These are phyloP conservation scores for Corvus cornix DNA, from an alignment of 2,113 vertebrate genomes.

Conservation along the genomic window DNA sequence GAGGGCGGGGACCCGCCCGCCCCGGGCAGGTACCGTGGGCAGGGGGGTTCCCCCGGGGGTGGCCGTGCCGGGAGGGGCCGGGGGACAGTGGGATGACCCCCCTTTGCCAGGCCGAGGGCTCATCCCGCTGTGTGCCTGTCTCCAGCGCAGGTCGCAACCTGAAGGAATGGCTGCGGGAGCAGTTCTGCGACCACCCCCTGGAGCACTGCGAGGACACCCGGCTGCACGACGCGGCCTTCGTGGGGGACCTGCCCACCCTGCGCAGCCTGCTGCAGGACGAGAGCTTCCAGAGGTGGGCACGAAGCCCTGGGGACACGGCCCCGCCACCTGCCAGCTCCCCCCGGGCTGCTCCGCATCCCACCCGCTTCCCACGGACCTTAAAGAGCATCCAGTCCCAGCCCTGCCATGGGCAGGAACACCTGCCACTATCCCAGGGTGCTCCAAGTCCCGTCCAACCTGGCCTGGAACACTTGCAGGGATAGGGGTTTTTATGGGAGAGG, in stretches of 20 bases:
- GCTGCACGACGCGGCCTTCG: slow-evolving; percentile 90
- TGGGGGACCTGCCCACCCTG: slow-evolving; percentile 89
- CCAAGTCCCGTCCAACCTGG: background rate
- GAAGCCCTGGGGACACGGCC: background rate
- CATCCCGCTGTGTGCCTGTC: background rate
- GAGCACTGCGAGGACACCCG: slow-evolving; percentile 88
- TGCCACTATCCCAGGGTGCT: fast-evolving
- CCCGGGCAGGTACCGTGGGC: slow-evolving; percentile 47
- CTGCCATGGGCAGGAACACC: background rate
- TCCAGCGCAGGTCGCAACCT: slow-evolving; percentile 86
- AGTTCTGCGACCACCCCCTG: slow-evolving; percentile 89
- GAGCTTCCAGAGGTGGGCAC: slow-evolving; percentile 71
- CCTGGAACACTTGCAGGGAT: background rate
- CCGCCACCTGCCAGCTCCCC: background rate
- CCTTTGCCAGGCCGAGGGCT: background rate
- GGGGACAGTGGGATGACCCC: fast-evolving
- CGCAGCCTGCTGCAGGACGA: slow-evolving; percentile 85
- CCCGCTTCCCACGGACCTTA: background rate
- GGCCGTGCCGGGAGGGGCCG: background rate
- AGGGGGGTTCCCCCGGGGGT: background rate
- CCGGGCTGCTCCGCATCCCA: background rate
- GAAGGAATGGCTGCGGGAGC: slow-evolving; percentile 93
- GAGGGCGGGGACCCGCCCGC: background rate
- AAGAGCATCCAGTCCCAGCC: fast-evolving
- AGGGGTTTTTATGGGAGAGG: background rate